These are phyloP conservation scores for Cichlasoma orientale DNA, from an alignment of 2,797 vertebrate species.

Conservation along the genomic window DNA sequence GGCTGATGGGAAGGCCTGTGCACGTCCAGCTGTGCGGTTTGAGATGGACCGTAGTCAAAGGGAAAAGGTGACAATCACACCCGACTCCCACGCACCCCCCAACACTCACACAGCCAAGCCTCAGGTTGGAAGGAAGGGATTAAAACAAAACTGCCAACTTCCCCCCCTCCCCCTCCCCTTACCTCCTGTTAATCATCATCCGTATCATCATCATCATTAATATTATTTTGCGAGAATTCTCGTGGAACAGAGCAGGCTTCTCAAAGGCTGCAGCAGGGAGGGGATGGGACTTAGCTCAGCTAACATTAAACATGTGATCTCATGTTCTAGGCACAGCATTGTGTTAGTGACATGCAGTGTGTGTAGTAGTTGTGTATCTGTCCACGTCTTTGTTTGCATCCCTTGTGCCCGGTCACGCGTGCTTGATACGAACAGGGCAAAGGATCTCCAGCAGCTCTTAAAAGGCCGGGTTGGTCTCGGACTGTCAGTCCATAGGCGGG, in stretches of 20 bases:
- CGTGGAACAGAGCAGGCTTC: constrained; percentile 10
- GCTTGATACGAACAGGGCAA: constrained; percentile 7
- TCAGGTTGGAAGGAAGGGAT: constrained; percentile 34
- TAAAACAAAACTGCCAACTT: constrained; percentile 19
- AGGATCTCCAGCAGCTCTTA: constrained; percentile 32
- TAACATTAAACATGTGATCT: constrained; percentile 58
- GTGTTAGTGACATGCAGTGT: constrained; percentile 13
- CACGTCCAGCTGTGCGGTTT: constrained; percentile 59
- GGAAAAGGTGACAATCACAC: constrained; percentile 66
- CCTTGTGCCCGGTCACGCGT: constrained; percentile 8
- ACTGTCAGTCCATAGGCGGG: constrained; percentile 55
- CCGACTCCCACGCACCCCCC: constrained; percentile 11
- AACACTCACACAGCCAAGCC: constrained; percentile 22
- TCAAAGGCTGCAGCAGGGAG: constrained; percentile 33
- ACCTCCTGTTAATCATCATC: constrained; percentile 51
- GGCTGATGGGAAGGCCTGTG: constrained; percentile 56
- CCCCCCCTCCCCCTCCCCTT: background rate
- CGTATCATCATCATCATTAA: constrained; percentile 25
- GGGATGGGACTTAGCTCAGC: constrained; percentile 32
- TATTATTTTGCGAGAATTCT: constrained; percentile 29
- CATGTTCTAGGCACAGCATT: constrained; percentile 48
- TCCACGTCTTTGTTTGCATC: constrained; percentile 3
- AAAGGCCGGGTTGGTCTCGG: constrained; percentile 38
- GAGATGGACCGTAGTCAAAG: constrained; percentile 58
- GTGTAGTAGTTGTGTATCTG: constrained; percentile 18